phyloP scores from a whole-genome alignment of 2,113 vertebrate genomes.

The Talpa occidentalis region DNA sequence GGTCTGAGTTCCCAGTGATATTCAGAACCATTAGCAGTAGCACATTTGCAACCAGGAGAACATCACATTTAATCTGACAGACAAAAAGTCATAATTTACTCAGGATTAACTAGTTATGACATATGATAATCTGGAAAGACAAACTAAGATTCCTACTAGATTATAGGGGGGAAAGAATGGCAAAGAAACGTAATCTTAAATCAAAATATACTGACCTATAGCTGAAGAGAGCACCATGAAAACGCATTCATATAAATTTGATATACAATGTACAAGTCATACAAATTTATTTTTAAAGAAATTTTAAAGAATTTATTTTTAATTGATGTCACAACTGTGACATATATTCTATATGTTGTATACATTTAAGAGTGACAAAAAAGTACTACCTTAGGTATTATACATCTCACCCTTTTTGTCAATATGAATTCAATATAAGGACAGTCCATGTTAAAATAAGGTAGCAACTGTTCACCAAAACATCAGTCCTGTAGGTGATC shows the following conservation, averaged over 20 bases:
- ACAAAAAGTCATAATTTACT: neutral
- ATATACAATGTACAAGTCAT: neutral
- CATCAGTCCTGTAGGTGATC: too few relatives aligned
- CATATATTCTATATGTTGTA: too few relatives aligned
- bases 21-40: rapidly evolving
- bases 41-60: neutral
- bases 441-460: too few relatives aligned
- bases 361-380: too few relatives aligned
- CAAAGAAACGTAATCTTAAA: neutral
- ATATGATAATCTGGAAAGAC: neutral
- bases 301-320: too few relatives aligned
- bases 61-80: neutral
- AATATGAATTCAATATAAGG: too few relatives aligned
- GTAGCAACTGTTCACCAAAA: too few relatives aligned
- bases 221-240: neutral
- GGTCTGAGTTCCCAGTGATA: rapidly evolving
- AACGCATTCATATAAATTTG: neutral
- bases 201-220: neutral
- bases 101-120: neutral
- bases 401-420: too few relatives aligned
- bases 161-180: neutral
- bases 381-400: too few relatives aligned
- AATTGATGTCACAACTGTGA: too few relatives aligned
- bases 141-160: too few relatives aligned
- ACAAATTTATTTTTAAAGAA: neutral